These are phyloP conservation scores for Brachionus calyciflorus DNA, from an alignment of 1,140 invertebrate species.

Conservation along the genomic window DNA sequence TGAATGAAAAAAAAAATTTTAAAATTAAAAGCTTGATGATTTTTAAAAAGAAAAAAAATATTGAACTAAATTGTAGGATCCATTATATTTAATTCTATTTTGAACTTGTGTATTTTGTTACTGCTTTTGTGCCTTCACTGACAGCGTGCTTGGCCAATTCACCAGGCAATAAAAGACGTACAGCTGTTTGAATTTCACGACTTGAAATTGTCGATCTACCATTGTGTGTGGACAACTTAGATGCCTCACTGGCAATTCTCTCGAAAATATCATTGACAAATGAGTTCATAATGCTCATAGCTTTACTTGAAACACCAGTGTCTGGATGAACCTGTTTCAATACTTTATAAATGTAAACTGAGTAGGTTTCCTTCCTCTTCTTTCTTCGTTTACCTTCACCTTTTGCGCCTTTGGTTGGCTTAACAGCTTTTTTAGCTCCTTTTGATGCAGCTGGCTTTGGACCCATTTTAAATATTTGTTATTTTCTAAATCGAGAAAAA, in stretches of 20 bases:
- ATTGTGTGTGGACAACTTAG: conserved; percentile 58
- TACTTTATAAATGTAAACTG: conserved; percentile 71
- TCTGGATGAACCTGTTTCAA: conserved; percentile 71
- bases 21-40: conserved; percentile 35
- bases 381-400: conserved; percentile 36
- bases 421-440: conserved; percentile 51
- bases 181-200: conserved; percentile 67
- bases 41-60: conserved; percentile 29
- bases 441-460: conserved; percentile 47
- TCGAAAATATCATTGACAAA: conserved; percentile 62
- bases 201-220: conserved; percentile 62
- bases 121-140: conserved; percentile 66
- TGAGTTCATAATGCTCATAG: conserved; percentile 59
- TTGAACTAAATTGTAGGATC: conserved; percentile 55
- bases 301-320: conserved; percentile 66
- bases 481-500: conserved; percentile 32
- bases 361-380: conserved; percentile 66
- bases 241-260: conserved; percentile 58
- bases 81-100: conserved; percentile 64
- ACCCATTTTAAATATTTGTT: conserved; percentile 42
- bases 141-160: conserved; percentile 68
- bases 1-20: conserved; percentile 20
- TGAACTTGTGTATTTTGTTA: conserved; percentile 65
- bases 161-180: conserved; percentile 66
- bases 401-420: conserved; percentile 48